Conservation (phyloP, 2,888 invertebrate species). For the Dolomedes plantarius region DNA sequence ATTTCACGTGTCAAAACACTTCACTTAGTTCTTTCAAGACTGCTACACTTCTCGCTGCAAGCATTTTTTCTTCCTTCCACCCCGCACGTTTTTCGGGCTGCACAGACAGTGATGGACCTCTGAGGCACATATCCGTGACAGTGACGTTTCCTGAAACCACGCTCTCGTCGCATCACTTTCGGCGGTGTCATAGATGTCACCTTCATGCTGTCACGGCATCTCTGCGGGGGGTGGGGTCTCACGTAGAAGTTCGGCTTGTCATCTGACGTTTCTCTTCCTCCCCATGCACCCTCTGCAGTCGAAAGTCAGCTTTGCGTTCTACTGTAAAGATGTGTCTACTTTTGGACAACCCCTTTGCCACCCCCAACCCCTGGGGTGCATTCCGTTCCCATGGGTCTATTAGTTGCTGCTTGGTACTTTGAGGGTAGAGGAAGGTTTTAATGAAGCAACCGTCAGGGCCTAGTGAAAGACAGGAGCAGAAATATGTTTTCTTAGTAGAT, state of each 20-base stretch:
- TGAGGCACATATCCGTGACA: constrained; percentile 16
- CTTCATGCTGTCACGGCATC: constrained; percentile 33
- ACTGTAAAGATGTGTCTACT: constrained; percentile 1
- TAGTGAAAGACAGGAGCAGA: background rate
- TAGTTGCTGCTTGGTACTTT: constrained; percentile 26
- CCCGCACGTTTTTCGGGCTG: background rate
- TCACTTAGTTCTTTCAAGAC: background rate
- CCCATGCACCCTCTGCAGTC: constrained; percentile 23
- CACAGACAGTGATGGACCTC: constrained; percentile 20
- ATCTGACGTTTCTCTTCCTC: constrained; percentile 30
- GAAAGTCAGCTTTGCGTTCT: constrained; percentile 18
- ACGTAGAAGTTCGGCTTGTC: constrained; percentile 15
- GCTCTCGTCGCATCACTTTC: constrained; percentile 8
- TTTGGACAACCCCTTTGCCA: constrained; percentile 12
- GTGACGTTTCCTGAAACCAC: constrained; percentile 12
- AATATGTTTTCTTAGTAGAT: constrained; percentile 17
- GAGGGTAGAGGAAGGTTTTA: background rate
- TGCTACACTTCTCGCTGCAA: background rate
- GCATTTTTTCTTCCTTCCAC: background rate
- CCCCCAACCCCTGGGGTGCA: constrained; percentile 5
- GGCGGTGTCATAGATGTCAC: constrained; percentile 59
- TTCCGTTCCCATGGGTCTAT: constrained; percentile 71
- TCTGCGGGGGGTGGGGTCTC: constrained; percentile 40
- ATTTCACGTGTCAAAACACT: background rate
- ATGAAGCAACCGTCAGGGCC: constrained; percentile 8